A percentile compares a stretch with the other conserved stretches of the same genome.
These are phyloP conservation scores for Carcharodon carcharias DNA, from an alignment of 2,797 vertebrate genomes.

Conservation along the genomic window DNA sequence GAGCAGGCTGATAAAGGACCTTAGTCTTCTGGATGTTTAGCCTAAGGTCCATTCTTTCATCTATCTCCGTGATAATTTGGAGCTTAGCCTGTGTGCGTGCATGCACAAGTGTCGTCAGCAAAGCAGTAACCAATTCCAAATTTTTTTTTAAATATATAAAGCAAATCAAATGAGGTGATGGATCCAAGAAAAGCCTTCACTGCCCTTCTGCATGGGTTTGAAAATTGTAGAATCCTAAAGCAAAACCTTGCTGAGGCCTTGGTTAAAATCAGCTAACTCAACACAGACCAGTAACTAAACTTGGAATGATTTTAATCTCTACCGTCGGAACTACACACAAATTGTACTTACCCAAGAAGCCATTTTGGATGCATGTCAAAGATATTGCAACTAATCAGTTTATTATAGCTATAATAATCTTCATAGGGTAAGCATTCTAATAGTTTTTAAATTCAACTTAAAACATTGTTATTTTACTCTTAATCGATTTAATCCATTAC, in stretches of 20 bases:
- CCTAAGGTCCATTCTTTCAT: too few relatives aligned
- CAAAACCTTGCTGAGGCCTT: not conserved
- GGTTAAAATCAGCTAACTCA: not conserved
- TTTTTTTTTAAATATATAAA: not conserved
- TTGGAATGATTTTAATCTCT: not conserved
- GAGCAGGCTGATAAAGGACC: too few relatives aligned
- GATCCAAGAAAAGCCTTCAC: not conserved
- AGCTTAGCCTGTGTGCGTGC: too few relatives aligned
- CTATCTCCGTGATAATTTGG: too few relatives aligned
- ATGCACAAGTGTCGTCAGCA: too few relatives aligned
- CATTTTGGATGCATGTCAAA: not conserved
- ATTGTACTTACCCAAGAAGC: not conserved
- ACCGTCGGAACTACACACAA: not conserved
- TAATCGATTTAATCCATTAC: not conserved
- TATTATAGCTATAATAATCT: not conserved
- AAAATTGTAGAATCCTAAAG: not conserved
- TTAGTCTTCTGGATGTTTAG: too few relatives aligned
- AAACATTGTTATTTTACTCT: not conserved
- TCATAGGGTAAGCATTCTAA: not conserved
- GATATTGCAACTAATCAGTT: not conserved
- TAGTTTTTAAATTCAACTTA: not conserved
- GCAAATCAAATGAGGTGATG: not conserved
- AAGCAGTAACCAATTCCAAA: not conserved
- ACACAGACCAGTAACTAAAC: not conserved
- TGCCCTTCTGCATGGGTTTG: not conserved